phyloP scores from a whole-genome alignment of 1,140 invertebrate genomes.

The Apis laboriosa region DNA sequence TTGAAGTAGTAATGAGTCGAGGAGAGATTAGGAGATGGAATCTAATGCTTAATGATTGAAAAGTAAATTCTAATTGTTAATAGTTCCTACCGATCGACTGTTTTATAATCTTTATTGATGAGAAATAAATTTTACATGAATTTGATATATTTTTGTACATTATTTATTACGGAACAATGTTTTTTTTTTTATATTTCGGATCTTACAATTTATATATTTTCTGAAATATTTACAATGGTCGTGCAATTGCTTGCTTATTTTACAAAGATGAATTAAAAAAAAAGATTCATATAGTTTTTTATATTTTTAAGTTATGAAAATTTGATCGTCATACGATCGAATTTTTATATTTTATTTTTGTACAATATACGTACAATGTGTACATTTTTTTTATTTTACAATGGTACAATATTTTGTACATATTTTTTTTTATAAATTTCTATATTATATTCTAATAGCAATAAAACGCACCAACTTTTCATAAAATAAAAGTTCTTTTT shows the following conservation, averaged over 20 bases:
- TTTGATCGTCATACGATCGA: not conserved
- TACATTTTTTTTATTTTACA: conserved; percentile 18
- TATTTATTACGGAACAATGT: conserved; percentile 39
- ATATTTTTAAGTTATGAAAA: not conserved
- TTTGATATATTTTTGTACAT: conserved; percentile 45
- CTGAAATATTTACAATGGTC: conserved; percentile 37
- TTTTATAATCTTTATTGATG: conserved; percentile 36
- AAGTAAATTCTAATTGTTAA: conserved; percentile 28
- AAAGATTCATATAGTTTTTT: not conserved
- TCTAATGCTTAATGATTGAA: conserved; percentile 4
- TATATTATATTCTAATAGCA: not conserved
- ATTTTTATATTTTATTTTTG: conserved; percentile 21
- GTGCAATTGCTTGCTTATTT: not conserved
- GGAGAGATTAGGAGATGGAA: conserved; percentile 5
- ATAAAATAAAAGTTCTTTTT: not conserved
- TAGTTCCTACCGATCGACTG: conserved; percentile 26
- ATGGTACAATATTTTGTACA: conserved; percentile 12
- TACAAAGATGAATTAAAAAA: not conserved
- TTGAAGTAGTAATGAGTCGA: not conserved
- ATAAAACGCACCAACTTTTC: not conserved
- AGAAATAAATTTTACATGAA: conserved; percentile 48
- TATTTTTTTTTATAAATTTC: not conserved
- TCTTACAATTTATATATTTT: conserved; percentile 26
- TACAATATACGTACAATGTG: conserved; percentile 14
- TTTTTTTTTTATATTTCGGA: conserved; percentile 8